Conservation (phyloP, 2,888 invertebrate genomes). For the Abscondita cerata region DNA sequence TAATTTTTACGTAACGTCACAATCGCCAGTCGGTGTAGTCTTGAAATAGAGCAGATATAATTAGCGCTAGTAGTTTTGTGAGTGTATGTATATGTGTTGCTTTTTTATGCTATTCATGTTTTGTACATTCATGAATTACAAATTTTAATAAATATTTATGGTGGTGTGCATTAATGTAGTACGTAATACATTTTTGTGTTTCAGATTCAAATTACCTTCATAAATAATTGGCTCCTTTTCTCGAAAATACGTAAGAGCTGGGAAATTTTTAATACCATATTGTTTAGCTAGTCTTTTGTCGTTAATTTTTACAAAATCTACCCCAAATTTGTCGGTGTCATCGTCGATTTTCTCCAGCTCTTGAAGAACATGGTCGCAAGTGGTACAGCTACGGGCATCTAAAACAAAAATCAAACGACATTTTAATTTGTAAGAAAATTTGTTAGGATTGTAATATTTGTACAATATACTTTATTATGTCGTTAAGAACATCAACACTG, state of each 20-base stretch:
- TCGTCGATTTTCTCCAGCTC: slow-evolving; percentile 95
- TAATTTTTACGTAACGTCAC: slow-evolving; percentile 4
- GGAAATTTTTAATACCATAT: slow-evolving; percentile 95
- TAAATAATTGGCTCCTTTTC: slow-evolving; percentile 96
- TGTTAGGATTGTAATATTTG: too few species aligned
- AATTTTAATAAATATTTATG: too few species aligned
- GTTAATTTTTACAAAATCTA: slow-evolving; percentile 95
- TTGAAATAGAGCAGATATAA: slow-evolving; percentile 9
- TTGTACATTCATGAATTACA: background rate
- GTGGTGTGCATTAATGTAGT: background rate
- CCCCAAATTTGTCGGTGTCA: slow-evolving; percentile 93
- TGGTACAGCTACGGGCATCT: slow-evolving; percentile 92
- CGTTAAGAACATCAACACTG: too few species aligned
- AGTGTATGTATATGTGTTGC: too few species aligned
- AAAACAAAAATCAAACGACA: too few species aligned
- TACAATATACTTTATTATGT: too few species aligned
- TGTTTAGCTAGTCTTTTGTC: slow-evolving; percentile 96
- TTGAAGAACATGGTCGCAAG: slow-evolving; percentile 89
- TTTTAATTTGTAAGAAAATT: too few species aligned
- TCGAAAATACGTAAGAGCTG: slow-evolving; percentile 95
- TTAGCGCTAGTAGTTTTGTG: background rate
- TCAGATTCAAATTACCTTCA: slow-evolving; percentile 71
- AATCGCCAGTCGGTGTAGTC: background rate
- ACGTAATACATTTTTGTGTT: background rate
- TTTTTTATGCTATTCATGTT: slow-evolving; percentile 4